phyloP scores from a whole-genome alignment of 2,888 invertebrate genomes.

The Sympetrum striolatum region DNA sequence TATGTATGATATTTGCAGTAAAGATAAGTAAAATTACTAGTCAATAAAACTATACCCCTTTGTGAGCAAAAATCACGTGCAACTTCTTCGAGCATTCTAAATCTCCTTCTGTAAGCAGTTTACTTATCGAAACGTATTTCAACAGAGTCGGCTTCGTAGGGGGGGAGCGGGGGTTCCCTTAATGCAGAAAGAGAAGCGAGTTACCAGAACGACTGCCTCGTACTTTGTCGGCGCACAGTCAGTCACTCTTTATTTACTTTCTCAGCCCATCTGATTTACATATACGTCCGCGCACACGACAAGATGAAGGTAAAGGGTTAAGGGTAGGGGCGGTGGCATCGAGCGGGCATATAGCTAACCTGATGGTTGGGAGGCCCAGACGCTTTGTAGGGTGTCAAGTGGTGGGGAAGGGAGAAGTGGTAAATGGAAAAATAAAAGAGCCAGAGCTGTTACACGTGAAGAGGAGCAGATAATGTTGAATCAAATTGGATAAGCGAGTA shows the following conservation, averaged over 20 bases:
- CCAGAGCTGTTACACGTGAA: not conserved
- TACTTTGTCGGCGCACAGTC: constrained; percentile 27
- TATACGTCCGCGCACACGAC: constrained; percentile 12
- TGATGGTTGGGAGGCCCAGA: not conserved
- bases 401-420: not conserved
- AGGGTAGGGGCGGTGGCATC: not conserved
- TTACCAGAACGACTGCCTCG: not conserved
- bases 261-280: constrained; percentile 25
- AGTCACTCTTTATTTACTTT: constrained; percentile 37
- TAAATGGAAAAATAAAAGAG: not conserved
- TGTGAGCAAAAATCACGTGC: too few relatives aligned
- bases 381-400: not conserved
- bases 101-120: too few relatives aligned
- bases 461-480: not conserved
- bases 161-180: not conserved
- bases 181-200: not conserved
- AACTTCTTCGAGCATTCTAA: too few relatives aligned
- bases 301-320: not conserved
- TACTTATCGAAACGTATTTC: not conserved
- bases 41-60: too few relatives aligned
- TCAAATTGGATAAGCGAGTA: not conserved
- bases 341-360: not conserved
- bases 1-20: too few relatives aligned
- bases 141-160: not conserved
- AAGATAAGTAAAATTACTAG: too few relatives aligned